These are phyloP conservation scores for Pristis pectinata DNA, from an alignment of 2,797 vertebrate species.

Conservation along the genomic window DNA sequence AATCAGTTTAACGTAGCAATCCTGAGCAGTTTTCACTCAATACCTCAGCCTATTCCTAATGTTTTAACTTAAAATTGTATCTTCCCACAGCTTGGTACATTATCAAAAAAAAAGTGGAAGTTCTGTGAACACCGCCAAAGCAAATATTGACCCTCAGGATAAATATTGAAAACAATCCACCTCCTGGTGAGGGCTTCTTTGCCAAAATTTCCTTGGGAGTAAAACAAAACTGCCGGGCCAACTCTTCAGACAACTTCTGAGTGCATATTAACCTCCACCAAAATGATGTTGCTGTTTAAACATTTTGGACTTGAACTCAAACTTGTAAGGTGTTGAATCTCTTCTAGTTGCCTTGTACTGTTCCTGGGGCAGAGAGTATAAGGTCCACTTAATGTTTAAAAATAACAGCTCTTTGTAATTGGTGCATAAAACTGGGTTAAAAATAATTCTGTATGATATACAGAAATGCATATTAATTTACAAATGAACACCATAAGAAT, in stretches of 20 bases:
- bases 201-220: not conserved
- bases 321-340: not conserved
- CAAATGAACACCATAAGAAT: not conserved
- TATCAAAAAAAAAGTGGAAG: not conserved
- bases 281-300: not conserved
- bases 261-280: not conserved
- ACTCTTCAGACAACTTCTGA: not conserved
- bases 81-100: not conserved
- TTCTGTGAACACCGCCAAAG: not conserved
- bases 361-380: not conserved
- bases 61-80: not conserved
- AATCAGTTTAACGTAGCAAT: not conserved
- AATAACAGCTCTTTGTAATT: no score
- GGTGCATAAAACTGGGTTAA: no score
- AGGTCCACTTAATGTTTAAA: not conserved
- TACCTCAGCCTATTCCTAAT: not conserved
- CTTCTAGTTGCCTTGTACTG: not conserved
- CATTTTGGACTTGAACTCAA: not conserved
- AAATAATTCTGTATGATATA: not conserved
- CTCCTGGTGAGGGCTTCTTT: not conserved
- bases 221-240: not conserved
- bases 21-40: not conserved
- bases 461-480: not conserved
- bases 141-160: not conserved
- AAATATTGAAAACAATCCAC: slow-evolving; percentile 13